A percentile compares a stretch with the other conserved stretches of the same genome.
phyloP scores from a whole-genome alignment of 2,888 invertebrate species.

The Heteropelma amictum region DNA sequence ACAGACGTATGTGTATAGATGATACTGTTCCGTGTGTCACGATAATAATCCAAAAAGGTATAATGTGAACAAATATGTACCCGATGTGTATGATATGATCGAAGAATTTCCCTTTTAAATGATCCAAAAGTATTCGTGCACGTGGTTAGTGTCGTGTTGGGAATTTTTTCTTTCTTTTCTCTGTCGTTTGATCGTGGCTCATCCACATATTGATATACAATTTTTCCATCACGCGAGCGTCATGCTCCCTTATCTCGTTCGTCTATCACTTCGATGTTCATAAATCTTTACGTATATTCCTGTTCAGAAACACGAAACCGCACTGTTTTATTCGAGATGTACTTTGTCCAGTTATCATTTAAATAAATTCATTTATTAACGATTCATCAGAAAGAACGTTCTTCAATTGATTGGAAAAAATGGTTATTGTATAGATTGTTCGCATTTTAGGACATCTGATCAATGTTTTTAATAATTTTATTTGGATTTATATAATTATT shows the following conservation, averaged over 20 bases:
- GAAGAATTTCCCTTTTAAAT: neutral
- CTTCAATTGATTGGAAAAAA: no score
- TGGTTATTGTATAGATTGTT: no score
- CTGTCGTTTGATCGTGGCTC: conserved; percentile 10
- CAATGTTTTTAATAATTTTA: no score
- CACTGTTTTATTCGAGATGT: neutral
- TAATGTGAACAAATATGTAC: conserved; percentile 45
- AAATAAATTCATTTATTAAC: no score
- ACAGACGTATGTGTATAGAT: no score
- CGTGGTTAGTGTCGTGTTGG: conserved; percentile 31
- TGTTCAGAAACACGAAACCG: conserved; percentile 17
- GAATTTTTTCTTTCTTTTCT: neutral
- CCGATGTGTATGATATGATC: conserved; percentile 43
- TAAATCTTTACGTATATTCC: conserved; percentile 32
- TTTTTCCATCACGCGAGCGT: conserved; percentile 47
- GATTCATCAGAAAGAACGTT: no score
- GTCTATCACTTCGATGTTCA: conserved; percentile 2
- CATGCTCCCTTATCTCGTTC: conserved; percentile 37
- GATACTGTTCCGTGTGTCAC: neutral
- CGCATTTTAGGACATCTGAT: no score
- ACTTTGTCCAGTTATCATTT: neutral
- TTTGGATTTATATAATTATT: no score
- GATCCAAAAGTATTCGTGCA: conserved; percentile 37
- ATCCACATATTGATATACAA: conserved; percentile 23
- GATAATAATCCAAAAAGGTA: conserved; percentile 41